Evolutionary conservation across 2,888 invertebrate species (phyloP).

Genomic region (Cerastis rubricosa): DNA sequence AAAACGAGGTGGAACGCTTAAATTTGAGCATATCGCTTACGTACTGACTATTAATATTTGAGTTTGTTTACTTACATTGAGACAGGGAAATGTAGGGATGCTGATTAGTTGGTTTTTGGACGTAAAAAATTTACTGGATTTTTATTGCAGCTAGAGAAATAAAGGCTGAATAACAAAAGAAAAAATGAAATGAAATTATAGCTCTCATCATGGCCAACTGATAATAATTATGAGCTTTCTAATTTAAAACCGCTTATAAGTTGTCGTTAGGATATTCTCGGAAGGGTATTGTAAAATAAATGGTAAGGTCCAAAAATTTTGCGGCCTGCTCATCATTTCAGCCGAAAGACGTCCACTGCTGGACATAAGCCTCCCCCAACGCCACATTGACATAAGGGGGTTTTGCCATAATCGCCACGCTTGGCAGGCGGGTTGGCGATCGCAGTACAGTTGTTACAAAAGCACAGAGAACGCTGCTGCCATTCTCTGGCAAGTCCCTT

Average conservation of each 20-base stretch:
- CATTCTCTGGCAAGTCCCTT: too few species aligned
- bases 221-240: not conserved
- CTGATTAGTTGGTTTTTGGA: slow-evolving; percentile 9
- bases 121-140: not conserved
- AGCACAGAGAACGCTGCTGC: too few species aligned
- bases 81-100: not conserved
- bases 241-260: not conserved
- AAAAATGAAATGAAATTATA: not conserved
- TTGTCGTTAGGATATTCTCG: not conserved
- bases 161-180: not conserved
- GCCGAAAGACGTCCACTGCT: too few species aligned
- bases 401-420: too few species aligned
- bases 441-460: too few species aligned
- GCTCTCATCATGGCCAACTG: not conserved
- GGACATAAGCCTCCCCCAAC: too few species aligned
- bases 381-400: too few species aligned
- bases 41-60: slow-evolving; percentile 61
- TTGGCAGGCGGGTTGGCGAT: too few species aligned
- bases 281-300: not conserved
- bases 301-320: too few species aligned
- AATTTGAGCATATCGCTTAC: slow-evolving; percentile 67
- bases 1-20: slow-evolving; percentile 77
- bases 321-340: too few species aligned
- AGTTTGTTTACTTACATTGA: slow-evolving; percentile 37
- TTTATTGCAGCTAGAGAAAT: not conserved